Base-by-base conservation (phyloP, 2,888 invertebrate species). In the Netelia fuscicornis region DNA sequence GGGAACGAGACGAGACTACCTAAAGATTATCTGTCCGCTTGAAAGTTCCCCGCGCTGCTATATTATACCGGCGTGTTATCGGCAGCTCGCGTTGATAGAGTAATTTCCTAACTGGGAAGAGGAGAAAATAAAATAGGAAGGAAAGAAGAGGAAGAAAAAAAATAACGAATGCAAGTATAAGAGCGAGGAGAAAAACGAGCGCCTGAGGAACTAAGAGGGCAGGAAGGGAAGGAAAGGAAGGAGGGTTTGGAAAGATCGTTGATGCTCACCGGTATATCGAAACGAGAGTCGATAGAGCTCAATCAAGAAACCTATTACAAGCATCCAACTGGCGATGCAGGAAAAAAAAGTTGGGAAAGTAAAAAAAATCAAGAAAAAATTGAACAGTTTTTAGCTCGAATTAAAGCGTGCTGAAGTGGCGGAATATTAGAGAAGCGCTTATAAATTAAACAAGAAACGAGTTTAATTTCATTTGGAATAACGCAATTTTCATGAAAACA, bases 201-300 rank as follows among this genome's bases (percentile, higher is more conserved):
- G 25, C 42, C 20, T 23, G 68, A 52, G 52, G 9, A 6, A 37
- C 37, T 37, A 6, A 37, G 52, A 52, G 20, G 17, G 13, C 10
- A 17, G 58, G 20, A 2, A n/a, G 48, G 54, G 52, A 48, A 70
- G 9, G 25, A 62, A 30, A n/a, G 44, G 71, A 89, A 86, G 77
- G 84, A 83, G 80, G 84, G 37, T 81, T 75, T 83, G 88, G 87
- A 87, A 88, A 90, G 84, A 68, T 84, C 86, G 87, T 84, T 87
- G 89, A 86, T 89, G 87, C 87, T 82, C 58, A 58, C 20, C 48
- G 62, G 71, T 79, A 72, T 52, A 54, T 71, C 79, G 79, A 23
- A 88, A 83, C 87, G 84, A 83, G 85, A 84, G 84, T 86, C 85
- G 90, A 90, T 88, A 87, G 84, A 86, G 85, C 20, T 86, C 88